Evolutionary conservation across 2,888 invertebrate species (phyloP), one percentile per base, ranked within the genome.

Genomic region (Amphipoea oculea): DNA sequence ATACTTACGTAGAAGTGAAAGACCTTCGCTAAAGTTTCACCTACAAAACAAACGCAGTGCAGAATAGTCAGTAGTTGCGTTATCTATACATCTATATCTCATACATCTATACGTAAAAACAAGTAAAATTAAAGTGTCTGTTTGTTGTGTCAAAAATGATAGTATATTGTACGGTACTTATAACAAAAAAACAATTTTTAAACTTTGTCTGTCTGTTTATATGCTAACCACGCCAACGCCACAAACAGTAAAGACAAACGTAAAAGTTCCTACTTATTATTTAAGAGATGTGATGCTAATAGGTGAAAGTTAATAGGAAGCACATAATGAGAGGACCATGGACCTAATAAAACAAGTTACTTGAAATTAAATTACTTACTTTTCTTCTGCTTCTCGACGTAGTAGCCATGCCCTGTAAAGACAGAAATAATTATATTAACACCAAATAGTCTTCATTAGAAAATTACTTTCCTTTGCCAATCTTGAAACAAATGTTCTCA

Each of bases 361-460:
- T 36, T 45, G 7, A 60, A 62, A 65, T 71, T 12, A 45, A 63
- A 75, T 23, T 17, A 36, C 92, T 93, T 80, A 94, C 94, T 92
- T 94, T 94, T 92, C 93, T 92, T 81, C 92, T 91, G 86, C 89
- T 92, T 77, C 92, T 91, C 75, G 92, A 92, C n/a, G 92, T 92
- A 74, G 92, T 92, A 66, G 92, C 92, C 96, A 96, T 96, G 82
- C 96, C 96, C 96, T 96, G 95, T 71, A 94, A 95, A 91, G 79
- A 92, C 89, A 90, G 89, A 85, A 87, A 83, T 63, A 76, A 48
- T 65, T 9, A 78, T 76, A 85, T 82, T 74, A 87, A 42, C 23
- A 67, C 23, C 36, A 66, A 80, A 54, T 29, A 57, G 14, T 62
- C 23, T 54, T 40, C 42, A 11, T 42, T 2, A 23, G 4, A 36